Conservation (phyloP, 2,113 vertebrate genomes). For the Dasyprocta punctata region DNA sequence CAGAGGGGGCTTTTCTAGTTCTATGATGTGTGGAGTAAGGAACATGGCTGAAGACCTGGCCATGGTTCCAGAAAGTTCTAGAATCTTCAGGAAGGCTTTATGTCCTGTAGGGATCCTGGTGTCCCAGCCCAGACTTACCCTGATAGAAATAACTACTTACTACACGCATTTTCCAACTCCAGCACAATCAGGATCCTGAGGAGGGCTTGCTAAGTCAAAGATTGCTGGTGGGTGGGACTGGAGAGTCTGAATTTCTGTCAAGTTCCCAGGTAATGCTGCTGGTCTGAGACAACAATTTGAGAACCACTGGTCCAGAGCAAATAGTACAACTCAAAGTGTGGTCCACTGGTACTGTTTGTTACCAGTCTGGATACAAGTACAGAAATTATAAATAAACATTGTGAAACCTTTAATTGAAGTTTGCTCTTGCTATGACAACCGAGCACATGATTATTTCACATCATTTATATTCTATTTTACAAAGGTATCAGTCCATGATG, state of each 20-base stretch:
- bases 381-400: neutral
- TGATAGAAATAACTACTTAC: neutral
- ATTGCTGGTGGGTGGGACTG: neutral
- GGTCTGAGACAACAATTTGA: neutral
- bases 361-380: neutral
- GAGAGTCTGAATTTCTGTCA: neutral
- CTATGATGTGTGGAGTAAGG: neutral
- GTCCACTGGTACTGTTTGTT: neutral
- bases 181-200: neutral
- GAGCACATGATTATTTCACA: neutral
- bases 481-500: neutral
- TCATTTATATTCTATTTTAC: neutral
- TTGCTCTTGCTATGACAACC: neutral
- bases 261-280: neutral
- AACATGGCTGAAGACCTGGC: neutral
- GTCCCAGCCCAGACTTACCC: neutral
- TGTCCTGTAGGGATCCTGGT: neutral
- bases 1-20: neutral
- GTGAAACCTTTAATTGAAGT: neutral
- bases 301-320: neutral
- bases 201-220: neutral
- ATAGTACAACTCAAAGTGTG: neutral
- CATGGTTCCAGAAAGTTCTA: conserved; percentile 32
- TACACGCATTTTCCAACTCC: neutral
- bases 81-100: neutral